Base-by-base conservation (phyloP, 2,888 invertebrate species). In the Patella depressa region DNA sequence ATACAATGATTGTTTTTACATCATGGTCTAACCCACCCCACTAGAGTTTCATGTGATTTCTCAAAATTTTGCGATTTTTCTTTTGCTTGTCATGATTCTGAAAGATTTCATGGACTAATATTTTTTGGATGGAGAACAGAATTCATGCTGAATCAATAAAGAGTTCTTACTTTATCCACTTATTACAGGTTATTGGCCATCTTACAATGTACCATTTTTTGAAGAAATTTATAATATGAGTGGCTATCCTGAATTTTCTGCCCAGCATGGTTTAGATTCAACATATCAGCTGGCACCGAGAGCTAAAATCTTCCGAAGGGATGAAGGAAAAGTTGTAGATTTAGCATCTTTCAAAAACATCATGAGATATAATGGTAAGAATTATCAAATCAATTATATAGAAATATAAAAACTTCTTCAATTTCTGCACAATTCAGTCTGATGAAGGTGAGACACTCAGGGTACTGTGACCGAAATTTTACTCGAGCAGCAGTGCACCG, bases 181-280 rank as follows among this genome's bases (percentile, higher is more conserved):
- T 34, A 15, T 83, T 80, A 55, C 78, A 89, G 90, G 89, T 34
- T 91, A 91, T 78, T 91, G 90, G 89, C 87, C 91, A 34, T 91
- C 91, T 5, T 91, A 91, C 80, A 91, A 91, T 82, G 87, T 91
- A 14, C 91, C 91, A 29, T 91, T 87, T 82, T 91, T 87, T 82
- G 88, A 90, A 82, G 81, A 83, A 73, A 84, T 91, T 12, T 91
- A 90, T 83, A 86, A 90, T 77, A 81, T 78, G 78, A 90, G 90
- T 84, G 91, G 91, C 3, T 91, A 90, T 79, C 89, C 88, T 17
- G 86, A 81, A 2, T 80, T 88, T 74, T 90, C 87, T 7, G 78
- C 82, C 11, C 77, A 84, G 65, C 83, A 86, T 76, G 91, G 91
- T 7, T 74, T 82, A 14, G 87, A 88, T 55, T 88, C 85, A 74